phyloP scores from a whole-genome alignment of 2,797 vertebrate genomes.

The Pangasius krempfi region DNA sequence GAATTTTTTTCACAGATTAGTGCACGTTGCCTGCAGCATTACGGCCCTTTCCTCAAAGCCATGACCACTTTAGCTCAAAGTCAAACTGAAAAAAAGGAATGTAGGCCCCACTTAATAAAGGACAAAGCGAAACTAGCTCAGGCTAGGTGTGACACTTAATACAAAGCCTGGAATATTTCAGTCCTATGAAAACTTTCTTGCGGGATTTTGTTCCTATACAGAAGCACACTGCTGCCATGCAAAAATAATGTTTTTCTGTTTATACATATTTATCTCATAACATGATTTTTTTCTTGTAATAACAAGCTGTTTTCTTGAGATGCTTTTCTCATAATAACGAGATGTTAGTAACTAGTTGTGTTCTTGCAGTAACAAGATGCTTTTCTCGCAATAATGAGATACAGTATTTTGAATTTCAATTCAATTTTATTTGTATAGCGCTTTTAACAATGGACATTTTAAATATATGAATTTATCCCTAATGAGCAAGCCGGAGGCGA shows the following conservation, averaged over 20 bases:
- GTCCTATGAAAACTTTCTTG: not conserved
- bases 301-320: not conserved
- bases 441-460: no score
- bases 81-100: constrained; percentile 18
- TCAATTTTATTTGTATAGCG: no score
- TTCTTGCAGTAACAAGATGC: not conserved
- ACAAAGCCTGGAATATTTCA: not conserved
- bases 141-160: not conserved
- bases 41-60: not conserved
- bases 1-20: constrained; percentile 39
- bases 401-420: no score
- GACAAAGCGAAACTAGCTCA: not conserved
- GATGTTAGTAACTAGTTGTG: not conserved
- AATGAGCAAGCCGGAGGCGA: no score
- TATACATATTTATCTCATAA: not conserved
- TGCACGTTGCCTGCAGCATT: constrained; percentile 4
- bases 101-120: constrained; percentile 6
- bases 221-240: not conserved
- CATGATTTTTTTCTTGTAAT: not conserved
- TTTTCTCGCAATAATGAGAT: not conserved
- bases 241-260: not conserved
- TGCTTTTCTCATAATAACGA: not conserved
- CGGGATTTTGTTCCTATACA: not conserved
- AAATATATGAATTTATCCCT: no score
- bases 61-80: constrained; percentile 23